Conservation (phyloP, 2,888 invertebrate species). For the Parasteatoda lunata region DNA sequence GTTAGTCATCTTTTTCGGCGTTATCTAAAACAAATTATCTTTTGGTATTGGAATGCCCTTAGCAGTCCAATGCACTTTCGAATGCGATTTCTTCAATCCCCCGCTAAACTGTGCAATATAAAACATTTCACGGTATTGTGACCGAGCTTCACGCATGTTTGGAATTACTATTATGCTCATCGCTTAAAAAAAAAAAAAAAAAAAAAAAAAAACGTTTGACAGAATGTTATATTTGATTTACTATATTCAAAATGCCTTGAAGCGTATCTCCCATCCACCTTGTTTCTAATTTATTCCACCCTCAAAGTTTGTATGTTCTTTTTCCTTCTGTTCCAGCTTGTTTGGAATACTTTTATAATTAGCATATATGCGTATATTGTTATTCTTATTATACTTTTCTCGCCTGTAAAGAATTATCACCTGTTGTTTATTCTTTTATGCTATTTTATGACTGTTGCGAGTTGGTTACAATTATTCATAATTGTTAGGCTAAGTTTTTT, state of each 20-base stretch:
- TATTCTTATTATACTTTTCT: background rate
- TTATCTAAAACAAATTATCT: too few relatives aligned
- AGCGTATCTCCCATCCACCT: conserved; percentile 26
- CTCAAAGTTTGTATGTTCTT: background rate
- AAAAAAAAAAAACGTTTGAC: background rate
- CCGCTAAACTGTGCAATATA: background rate
- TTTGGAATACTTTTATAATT: background rate
- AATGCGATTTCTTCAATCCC: background rate
- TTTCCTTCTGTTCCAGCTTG: background rate
- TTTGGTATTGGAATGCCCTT: background rate
- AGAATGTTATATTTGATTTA: conserved; percentile 15
- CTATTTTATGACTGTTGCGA: background rate
- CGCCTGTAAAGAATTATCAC: background rate
- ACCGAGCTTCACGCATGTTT: conserved; percentile 31
- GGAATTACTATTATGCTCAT: conserved; percentile 11
- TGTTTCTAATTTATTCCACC: conserved; percentile 1
- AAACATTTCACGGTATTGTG: conserved; percentile 30
- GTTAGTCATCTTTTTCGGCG: too few relatives aligned
- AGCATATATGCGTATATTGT: background rate
- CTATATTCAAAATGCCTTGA: conserved; percentile 1
- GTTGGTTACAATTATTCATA: too few relatives aligned
- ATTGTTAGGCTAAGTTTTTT: too few relatives aligned
- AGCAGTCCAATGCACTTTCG: background rate
- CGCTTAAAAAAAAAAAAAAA: background rate
- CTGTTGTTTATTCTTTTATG: background rate